phyloP scores from a whole-genome alignment of 2,113 vertebrate species.

The Pitta sordida region DNA sequence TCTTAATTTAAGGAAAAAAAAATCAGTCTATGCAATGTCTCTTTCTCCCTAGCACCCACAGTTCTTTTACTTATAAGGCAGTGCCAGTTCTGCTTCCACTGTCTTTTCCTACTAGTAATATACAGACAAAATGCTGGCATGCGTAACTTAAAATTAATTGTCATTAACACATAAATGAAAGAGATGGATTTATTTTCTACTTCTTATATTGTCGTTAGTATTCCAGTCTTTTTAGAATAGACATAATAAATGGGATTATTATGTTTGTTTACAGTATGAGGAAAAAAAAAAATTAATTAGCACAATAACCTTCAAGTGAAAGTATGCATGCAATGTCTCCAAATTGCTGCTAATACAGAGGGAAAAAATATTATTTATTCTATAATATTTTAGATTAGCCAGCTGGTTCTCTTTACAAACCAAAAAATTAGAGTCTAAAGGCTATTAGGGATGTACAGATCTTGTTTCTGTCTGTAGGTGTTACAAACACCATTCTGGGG shows the following conservation, averaged over 20 bases:
- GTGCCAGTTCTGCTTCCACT: not conserved
- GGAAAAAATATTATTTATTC: not conserved
- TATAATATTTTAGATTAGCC: not conserved
- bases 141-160: not conserved
- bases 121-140: not conserved
- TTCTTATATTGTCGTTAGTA: not conserved
- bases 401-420: not conserved
- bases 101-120: not conserved
- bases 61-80: not conserved
- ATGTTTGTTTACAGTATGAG: not conserved
- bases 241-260: not conserved
- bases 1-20: not conserved
- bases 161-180: not conserved
- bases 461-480: not conserved
- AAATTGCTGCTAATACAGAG: not conserved
- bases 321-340: not conserved
- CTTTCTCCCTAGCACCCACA: not conserved
- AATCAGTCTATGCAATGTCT: not conserved
- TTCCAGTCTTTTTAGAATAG: not conserved
- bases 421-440: not conserved
- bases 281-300: conserved; percentile 4
- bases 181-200: not conserved
- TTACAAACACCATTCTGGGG: not conserved
- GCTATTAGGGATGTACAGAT: not conserved
- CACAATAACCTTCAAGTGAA: not conserved